Evolutionary conservation across 2,797 vertebrate genomes (phyloP), one percentile per base, ranked within the genome.

Genomic region (Falco cherrug): DNA sequence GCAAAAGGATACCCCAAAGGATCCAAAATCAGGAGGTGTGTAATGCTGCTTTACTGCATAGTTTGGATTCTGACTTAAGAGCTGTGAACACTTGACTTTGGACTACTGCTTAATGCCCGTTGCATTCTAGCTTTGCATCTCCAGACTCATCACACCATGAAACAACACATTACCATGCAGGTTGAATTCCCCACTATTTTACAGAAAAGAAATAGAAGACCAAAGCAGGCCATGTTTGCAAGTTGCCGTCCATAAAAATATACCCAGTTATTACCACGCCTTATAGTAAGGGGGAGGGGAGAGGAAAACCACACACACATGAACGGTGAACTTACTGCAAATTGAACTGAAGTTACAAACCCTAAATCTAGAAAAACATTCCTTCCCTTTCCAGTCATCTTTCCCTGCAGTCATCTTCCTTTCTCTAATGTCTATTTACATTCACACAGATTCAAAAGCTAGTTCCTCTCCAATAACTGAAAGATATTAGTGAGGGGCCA

Each of bases 371-470:
- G 50, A 63, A 92, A 73, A 80, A 54, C 14, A 41, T 61, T 51
- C 5, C 73, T 68, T 93, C 77, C 26, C 47, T 86, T 68, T 63
- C 19, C 67, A 70, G 13, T 61, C 65, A 90, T 75, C 65, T 76
- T 79, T 82, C 70, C 53, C 74, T 90, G 63, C 53, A 64, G 77
- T 29, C 51, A 69, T 47, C 54, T 65, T 79, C 61, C 50, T 79
- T 90, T 33, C 48, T 60, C 39, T 89, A 35, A n/a, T 57, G 84
- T 65, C 28, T 70, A 41, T 87, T 94, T 67, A 83, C 41, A 31
- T 84, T 64, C 51, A 53, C 29, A 51, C 17, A 45, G 35, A 81
- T 69, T 26, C 7, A 5, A 94, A 92, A 78, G 5, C 28, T 60
- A 94, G 43, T 5, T 89, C 59, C 54, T 84, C 37, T 81, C 43